These are phyloP conservation scores for Sesia apiformis DNA, from an alignment of 2,888 invertebrate species.

Conservation along the genomic window DNA sequence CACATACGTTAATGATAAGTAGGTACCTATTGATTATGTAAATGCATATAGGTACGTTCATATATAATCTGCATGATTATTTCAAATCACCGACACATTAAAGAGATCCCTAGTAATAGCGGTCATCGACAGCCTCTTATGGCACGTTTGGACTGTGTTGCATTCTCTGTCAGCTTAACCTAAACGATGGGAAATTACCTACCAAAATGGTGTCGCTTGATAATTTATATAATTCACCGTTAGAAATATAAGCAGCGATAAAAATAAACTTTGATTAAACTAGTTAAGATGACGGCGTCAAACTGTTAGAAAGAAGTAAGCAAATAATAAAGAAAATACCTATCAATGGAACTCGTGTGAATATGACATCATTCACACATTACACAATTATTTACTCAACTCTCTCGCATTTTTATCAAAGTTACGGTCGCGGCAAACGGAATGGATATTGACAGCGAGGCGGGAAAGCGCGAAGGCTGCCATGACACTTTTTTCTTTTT, in stretches of 20 bases:
- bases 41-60: no score
- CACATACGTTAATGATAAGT: no score
- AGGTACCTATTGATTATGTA: no score
- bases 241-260: no score
- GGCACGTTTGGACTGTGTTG: no score
- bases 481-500: constrained; percentile 45
- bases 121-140: constrained; percentile 22
- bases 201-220: no score
- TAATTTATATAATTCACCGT: no score
- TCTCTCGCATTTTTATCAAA: constrained; percentile 27
- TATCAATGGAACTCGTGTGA: constrained; percentile 13
- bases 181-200: no score
- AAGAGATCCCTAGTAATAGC: constrained; percentile 63
- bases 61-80: constrained; percentile 64
- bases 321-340: constrained; percentile 16
- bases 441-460: constrained; percentile 48
- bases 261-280: no score
- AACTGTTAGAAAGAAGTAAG: not conserved
- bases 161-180: no score
- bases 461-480: constrained; percentile 42
- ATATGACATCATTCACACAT: constrained; percentile 26
- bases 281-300: no score
- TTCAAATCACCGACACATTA: constrained; percentile 70
- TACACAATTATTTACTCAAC: constrained; percentile 30
- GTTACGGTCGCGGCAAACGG: constrained; percentile 23